Base-by-base conservation (phyloP, 2,888 invertebrate species). In the Labia minor region DNA sequence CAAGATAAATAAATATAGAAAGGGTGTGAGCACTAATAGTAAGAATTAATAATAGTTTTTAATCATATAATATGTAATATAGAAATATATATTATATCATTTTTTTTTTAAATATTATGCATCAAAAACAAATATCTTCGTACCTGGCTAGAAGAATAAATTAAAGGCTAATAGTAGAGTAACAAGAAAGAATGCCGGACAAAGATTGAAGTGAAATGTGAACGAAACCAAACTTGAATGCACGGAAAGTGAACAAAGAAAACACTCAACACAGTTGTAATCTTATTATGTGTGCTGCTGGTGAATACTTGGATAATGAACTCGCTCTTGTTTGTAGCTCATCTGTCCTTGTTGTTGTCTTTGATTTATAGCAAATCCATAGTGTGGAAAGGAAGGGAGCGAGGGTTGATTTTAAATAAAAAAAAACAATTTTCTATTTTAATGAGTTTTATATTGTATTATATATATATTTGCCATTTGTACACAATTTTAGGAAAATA, bases 241-340 rank as follows among this genome's bases (percentile, higher is more conserved):
- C n/a, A 49, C 49, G 49, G 49, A 49, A 49, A 4, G 49, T 49
- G 49, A 49, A 49, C 49, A 49, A 49, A 49, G 49, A 49, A 49
- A 49, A 49, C 49, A 14, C 49, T 49, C 49, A 8, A 16, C 49
- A 49, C 49, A 49, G 49, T 49, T 49, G 49, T 49, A 49, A 49
- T 49, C 49, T 49, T 49, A 49, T 49, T 49, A 49, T 49, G n/a
- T n/a, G n/a, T n/a, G 14, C 49, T 49, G 49, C 49, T 14, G 49
- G 49, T 49, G 49, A 49, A 49, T 49, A 49, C 49, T 49, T 49
- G 3, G 14, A 49, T 49, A 49, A 49, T 49, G 49, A 49, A 49
- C 49, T 49, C 49, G 49, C 49, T 49, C 49, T 49, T 49, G 49
- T 49, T 49, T 49, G 49, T 49, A 49, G 49, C 49, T 49, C 49